A percentile compares a stretch with the other conserved stretches of the same genome.
Evolutionary conservation across 2,888 invertebrate species (phyloP).

Genomic region (Xanthia togata): DNA sequence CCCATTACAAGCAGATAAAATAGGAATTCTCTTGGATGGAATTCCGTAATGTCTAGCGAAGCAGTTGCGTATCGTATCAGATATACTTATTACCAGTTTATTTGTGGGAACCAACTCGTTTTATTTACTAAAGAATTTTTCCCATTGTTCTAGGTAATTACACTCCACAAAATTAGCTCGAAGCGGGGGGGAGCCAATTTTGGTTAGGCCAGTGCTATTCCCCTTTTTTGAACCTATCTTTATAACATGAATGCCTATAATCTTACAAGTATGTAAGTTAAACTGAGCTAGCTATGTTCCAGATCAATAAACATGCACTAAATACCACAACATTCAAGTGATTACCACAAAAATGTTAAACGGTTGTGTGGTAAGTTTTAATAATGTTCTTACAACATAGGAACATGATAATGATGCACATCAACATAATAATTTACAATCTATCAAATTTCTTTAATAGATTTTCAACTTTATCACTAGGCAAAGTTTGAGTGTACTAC

Average conservation of each 20-base stretch:
- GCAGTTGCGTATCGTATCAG: constrained; percentile 7
- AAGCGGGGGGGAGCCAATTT: neutral
- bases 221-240: neutral
- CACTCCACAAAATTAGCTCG: neutral
- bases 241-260: neutral
- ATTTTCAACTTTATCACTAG: too few species aligned
- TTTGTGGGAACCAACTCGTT: constrained; percentile 16
- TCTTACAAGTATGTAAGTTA: neutral
- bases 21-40: constrained; percentile 18
- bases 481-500: too few species aligned
- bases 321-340: constrained; percentile 29
- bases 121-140: constrained; percentile 1
- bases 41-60: constrained; percentile 4
- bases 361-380: constrained; percentile 21
- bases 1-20: constrained; percentile 23
- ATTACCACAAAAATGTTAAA: constrained; percentile 49
- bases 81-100: neutral
- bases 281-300: constrained; percentile 20
- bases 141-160: neutral
- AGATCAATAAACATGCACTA: constrained; percentile 39
- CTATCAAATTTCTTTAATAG: too few species aligned
- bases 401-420: too few species aligned
- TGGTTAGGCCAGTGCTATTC: neutral
- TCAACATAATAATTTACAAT: too few species aligned
- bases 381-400: neutral